Evolutionary conservation across 2,113 vertebrate genomes (phyloP).

Genomic region (Chauna torquata): DNA sequence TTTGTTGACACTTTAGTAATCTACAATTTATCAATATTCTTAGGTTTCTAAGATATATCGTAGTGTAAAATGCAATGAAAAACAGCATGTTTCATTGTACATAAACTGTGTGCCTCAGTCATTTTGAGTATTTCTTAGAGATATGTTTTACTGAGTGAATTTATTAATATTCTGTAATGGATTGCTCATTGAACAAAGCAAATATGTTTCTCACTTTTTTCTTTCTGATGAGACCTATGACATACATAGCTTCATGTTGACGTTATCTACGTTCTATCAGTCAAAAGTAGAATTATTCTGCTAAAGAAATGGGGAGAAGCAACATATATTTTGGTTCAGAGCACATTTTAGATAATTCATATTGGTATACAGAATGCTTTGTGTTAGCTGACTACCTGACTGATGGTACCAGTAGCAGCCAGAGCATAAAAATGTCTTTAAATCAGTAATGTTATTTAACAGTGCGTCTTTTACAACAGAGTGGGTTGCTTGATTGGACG

Average conservation of each 20-base stretch:
- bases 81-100: not conserved
- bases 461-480: not conserved
- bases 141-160: not conserved
- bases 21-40: not conserved
- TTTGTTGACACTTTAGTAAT: not conserved
- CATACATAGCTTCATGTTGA: not conserved
- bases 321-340: not conserved
- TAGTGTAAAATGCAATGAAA: not conserved
- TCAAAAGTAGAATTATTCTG: not conserved
- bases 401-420: not conserved
- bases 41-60: not conserved
- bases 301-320: not conserved
- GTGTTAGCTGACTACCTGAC: not conserved
- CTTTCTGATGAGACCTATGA: not conserved
- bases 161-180: not conserved
- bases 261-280: not conserved
- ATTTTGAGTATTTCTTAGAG: not conserved
- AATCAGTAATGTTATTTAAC: not conserved
- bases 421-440: not conserved
- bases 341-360: not conserved
- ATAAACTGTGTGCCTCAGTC: not conserved
- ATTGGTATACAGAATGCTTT: not conserved
- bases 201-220: not conserved
- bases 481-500: not conserved
- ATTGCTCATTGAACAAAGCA: not conserved